Evolutionary conservation across 1,140 invertebrate species (phyloP).

Genomic region (Ruditapes philippinarum): DNA sequence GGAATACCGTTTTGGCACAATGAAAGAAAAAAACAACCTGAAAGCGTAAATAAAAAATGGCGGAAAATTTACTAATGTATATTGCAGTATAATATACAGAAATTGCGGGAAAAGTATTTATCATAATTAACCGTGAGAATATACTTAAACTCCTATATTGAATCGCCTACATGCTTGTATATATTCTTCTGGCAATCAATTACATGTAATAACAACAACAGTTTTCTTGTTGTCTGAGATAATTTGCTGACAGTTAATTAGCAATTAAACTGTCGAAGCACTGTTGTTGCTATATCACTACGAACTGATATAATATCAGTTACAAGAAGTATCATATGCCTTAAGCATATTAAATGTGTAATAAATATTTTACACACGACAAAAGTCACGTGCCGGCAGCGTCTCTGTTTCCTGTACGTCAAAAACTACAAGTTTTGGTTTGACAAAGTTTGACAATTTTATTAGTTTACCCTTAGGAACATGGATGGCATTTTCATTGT

Average conservation of each 20-base stretch:
- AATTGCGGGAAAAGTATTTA: too few species aligned
- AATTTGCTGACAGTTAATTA: not conserved
- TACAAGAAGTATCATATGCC: not conserved
- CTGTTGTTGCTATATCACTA: not conserved
- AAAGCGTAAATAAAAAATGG: too few species aligned
- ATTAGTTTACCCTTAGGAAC: slow-evolving; percentile 15
- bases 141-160: too few species aligned
- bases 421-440: not conserved
- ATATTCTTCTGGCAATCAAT: not conserved
- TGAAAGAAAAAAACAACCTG: too few species aligned
- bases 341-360: slow-evolving; percentile 15
- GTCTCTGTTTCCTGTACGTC: slow-evolving; percentile 15
- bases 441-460: slow-evolving; percentile 34
- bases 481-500: not conserved
- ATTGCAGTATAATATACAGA: too few species aligned
- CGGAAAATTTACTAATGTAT: too few species aligned
- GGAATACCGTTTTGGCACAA: too few species aligned
- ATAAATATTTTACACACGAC: slow-evolving; percentile 12
- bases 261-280: slow-evolving; percentile 5
- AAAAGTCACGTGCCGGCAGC: slow-evolving; percentile 15
- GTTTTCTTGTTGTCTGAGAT: not conserved
- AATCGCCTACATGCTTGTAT: too few species aligned
- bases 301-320: not conserved
- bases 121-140: too few species aligned
- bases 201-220: not conserved